These are phyloP conservation scores for Novumbra hubbsi DNA, from an alignment of 2,797 vertebrate species.

Conservation along the genomic window DNA sequence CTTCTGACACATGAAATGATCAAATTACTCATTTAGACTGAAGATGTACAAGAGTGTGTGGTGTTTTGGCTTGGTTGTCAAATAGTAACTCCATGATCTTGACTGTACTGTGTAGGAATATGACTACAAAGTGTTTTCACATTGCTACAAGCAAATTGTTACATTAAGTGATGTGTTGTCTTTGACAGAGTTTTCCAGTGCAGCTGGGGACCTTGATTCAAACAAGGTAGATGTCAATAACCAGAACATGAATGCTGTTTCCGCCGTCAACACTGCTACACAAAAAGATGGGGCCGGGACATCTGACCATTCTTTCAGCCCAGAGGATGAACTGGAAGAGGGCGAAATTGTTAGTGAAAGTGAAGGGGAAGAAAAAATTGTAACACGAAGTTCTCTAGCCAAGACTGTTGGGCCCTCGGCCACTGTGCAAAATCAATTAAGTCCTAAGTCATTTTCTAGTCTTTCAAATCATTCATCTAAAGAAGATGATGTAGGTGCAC, in stretches of 20 bases:
- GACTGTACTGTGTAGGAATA: background rate
- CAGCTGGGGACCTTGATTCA: constrained; percentile 41
- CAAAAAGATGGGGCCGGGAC: constrained; percentile 46
- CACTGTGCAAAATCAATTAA: constrained; percentile 43
- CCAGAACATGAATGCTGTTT: constrained; percentile 87
- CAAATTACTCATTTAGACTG: background rate
- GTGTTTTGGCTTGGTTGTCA: background rate
- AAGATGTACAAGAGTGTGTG: background rate
- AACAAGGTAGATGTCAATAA: constrained; percentile 85
- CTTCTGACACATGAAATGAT: too few species aligned
- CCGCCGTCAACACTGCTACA: constrained; percentile 58
- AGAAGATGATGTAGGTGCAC: constrained; percentile 30
- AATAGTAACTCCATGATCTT: background rate
- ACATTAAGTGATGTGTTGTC: constrained; percentile 6
- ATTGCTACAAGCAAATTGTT: background rate
- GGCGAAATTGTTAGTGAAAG: constrained; percentile 90
- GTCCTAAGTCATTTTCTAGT: constrained; percentile 44
- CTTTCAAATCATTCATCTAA: constrained; percentile 39
- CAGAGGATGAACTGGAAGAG: constrained; percentile 87
- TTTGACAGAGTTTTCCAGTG: constrained; percentile 63
- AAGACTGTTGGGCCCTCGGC: constrained; percentile 49
- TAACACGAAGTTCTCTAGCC: constrained; percentile 47
- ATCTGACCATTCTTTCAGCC: constrained; percentile 48
- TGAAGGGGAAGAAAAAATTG: constrained; percentile 63
- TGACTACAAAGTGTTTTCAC: background rate